Evolutionary conservation across 2,797 vertebrate genomes (phyloP), one percentile per base, ranked within the genome.

Genomic region (Microctenopoma steveboyesi): DNA sequence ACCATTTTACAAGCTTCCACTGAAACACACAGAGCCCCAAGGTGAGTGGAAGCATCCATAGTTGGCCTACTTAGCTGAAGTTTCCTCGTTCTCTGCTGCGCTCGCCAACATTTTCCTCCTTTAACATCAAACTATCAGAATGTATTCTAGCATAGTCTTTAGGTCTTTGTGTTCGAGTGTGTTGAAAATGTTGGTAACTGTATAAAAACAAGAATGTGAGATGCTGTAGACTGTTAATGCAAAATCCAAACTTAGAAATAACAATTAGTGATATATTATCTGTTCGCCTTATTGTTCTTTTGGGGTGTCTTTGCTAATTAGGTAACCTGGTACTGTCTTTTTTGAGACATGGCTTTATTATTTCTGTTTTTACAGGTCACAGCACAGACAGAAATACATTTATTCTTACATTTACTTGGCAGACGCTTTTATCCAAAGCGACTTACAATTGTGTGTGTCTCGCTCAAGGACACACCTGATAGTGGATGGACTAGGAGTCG

Each of bases 61-160:
- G 43, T 51, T 76, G 77, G 69, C 74, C 84, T 87, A 83, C 70
- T 85, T 85, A 76, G 49, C 60, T 56, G 68, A 76, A 78, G 49
- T 53, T 45, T 55, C 55, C 52, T 59, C 9, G 1, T 57, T 69
- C 39, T 42, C 40, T 5, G 8, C 46, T 58, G 42, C 14, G 22
- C 40, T 53, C 10, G 4, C 59, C 60, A 57, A 64, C 40, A 39
- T 65, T 65, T 64, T 27, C 50, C 43, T 33, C 18, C 13, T 16
- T 69, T 64, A 56, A 66, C 28, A 15, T 70, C 45, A 40, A 25
- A 35, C 35, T 4, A 43, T 62, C 54, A 16, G 3, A 42, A 53
- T 61, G 28, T 49, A 64, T 71, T 69, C 27, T 46, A 51, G 69
- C 57, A 25, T 65, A 54, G 51, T 59, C 55, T 27, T 42, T 18